phyloP scores from a whole-genome alignment of 2,888 invertebrate species.

The Stenichneumon culpator region DNA sequence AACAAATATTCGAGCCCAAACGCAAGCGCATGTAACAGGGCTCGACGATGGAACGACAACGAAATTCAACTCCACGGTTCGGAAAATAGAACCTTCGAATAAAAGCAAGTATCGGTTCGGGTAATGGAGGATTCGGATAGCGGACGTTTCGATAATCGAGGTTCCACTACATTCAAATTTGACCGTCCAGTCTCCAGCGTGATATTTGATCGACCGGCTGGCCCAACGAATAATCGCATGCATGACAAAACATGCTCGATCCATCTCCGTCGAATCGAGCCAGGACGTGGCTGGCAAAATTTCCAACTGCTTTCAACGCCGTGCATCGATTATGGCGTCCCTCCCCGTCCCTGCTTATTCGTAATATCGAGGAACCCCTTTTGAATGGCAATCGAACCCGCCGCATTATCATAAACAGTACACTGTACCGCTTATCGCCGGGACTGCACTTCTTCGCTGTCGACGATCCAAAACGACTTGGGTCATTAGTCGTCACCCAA shows the following conservation, averaged over 20 bases:
- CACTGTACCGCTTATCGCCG: background rate
- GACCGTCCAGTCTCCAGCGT: background rate
- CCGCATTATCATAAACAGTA: slow-evolving; percentile 13
- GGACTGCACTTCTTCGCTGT: background rate
- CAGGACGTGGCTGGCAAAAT: slow-evolving; percentile 43
- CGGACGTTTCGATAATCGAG: too few relatives aligned
- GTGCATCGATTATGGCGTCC: slow-evolving; percentile 5
- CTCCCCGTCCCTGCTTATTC: background rate
- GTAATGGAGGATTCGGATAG: too few relatives aligned
- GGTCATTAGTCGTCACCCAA: background rate
- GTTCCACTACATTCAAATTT: slow-evolving; percentile 17
- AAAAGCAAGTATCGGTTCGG: too few relatives aligned
- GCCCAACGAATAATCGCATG: background rate
- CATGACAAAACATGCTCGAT: slow-evolving; percentile 26
- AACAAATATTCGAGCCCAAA: too few relatives aligned
- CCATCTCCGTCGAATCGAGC: slow-evolving; percentile 21
- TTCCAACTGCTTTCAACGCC: background rate
- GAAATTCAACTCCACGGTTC: too few relatives aligned
- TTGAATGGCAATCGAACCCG: slow-evolving; percentile 45
- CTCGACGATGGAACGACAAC: too few relatives aligned
- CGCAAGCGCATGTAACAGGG: too few relatives aligned
- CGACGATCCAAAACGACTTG: slow-evolving; percentile 19
- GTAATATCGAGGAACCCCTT: slow-evolving; percentile 16
- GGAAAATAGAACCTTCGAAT: too few relatives aligned
- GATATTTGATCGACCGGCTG: slow-evolving; percentile 1